Evolutionary conservation across 2,113 vertebrate genomes (phyloP).

Genomic region (human): GRCh38 chrX:18008501-18009000

Average conservation of each 20-base stretch:
- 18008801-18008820: not conserved
- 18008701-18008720: conserved; percentile 38
- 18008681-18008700: conserved; percentile 37
- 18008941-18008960: not conserved
- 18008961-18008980: conserved; percentile 18
- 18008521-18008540: not conserved
- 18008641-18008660: conserved; percentile 22
- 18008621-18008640: conserved; percentile 9
- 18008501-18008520: not conserved
- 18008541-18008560: conserved; percentile 4
- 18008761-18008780: conserved; percentile 25
- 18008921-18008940: conserved; percentile 24
- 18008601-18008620: not conserved
- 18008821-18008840: not conserved
- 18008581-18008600: conserved; percentile 1
- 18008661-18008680: conserved; percentile 24
- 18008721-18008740: not conserved
- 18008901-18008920: conserved; percentile 18
- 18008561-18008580: conserved; percentile 26
- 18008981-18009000: not conserved
- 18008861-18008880: not conserved
- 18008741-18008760: conserved; percentile 26
- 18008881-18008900: not conserved
- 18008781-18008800: not conserved
- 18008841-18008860: not conserved